A percentile compares a stretch with the other conserved stretches of the same genome.
Conservation (phyloP, 2,797 vertebrate species). For the Danio jaintianensis region DNA sequence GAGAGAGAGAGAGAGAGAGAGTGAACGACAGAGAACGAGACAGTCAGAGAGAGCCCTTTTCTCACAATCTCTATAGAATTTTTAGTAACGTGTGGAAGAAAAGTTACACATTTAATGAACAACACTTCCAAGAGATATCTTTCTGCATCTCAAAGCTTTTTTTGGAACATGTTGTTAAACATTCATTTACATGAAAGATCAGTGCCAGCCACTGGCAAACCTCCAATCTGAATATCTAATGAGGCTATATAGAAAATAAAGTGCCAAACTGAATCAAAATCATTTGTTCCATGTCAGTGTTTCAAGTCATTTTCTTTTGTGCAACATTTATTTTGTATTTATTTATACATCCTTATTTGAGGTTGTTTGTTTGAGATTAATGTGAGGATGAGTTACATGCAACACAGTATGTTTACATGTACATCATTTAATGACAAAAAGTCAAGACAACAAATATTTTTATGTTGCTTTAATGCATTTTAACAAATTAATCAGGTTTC, state of each 20-base stretch:
- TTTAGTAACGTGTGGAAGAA: conserved; percentile 66
- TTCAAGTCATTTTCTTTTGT: background rate
- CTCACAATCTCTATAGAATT: conserved; percentile 66
- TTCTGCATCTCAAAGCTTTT: conserved; percentile 58
- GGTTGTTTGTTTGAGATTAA: conserved; percentile 22
- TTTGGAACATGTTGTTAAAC: conserved; percentile 65
- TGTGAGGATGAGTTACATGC: conserved; percentile 12
- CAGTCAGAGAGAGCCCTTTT: conserved; percentile 69
- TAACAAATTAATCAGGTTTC: too few relatives aligned
- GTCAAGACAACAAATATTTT: too few relatives aligned
- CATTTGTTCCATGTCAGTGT: conserved; percentile 6
- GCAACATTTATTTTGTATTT: background rate
- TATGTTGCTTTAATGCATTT: too few relatives aligned
- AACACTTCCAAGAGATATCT: conserved; percentile 72
- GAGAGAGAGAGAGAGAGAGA: conserved; percentile 49
- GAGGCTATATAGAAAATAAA: conserved; percentile 31
- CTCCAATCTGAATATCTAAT: conserved; percentile 50
- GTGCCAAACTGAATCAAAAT: conserved; percentile 37
- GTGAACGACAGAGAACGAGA: conserved; percentile 59
- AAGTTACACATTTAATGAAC: conserved; percentile 90
- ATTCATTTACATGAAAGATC: conserved; percentile 64
- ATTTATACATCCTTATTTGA: background rate
- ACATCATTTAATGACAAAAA: too few relatives aligned
- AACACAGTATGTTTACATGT: too few relatives aligned
- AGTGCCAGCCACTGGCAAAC: conserved; percentile 58